These are phyloP conservation scores for Antedon mediterranea DNA, from an alignment of 53 echinoderm and acorn worm species.

Conservation along the genomic window DNA sequence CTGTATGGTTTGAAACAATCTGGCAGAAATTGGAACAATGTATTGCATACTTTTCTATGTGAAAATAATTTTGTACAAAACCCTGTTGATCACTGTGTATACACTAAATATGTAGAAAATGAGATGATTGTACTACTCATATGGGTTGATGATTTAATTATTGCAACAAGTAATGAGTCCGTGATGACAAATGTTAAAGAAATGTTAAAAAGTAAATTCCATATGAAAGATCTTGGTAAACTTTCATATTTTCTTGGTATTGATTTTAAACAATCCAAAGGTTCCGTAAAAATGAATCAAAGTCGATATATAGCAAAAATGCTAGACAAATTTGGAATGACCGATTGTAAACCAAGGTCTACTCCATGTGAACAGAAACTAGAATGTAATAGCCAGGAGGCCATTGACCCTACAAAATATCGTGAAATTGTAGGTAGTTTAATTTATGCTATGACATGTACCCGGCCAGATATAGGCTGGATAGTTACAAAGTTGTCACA, in stretches of 20 bases:
- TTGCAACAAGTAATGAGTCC: conserved; percentile 17
- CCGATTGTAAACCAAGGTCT: conserved; percentile 3
- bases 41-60: not conserved
- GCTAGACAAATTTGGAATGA: conserved; percentile 9
- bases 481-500: conserved; percentile 18
- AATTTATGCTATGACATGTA: conserved; percentile 12
- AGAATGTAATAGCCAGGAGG: not conserved
- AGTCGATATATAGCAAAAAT: not conserved
- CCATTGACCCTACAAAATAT: conserved; percentile 5
- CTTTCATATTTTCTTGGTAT: conserved; percentile 5
- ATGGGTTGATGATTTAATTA: conserved; percentile 34
- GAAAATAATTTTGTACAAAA: not conserved
- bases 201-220: too few relatives aligned
- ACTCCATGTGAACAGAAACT: conserved; percentile 1
- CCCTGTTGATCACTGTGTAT: too few relatives aligned
- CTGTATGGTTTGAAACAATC: not conserved
- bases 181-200: conserved; percentile 1
- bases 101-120: not conserved
- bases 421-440: conserved; percentile 16
- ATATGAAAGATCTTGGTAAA: not conserved
- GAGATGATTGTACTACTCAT: conserved; percentile 1
- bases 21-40: not conserved
- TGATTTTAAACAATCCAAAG: not conserved
- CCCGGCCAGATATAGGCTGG: conserved; percentile 16
- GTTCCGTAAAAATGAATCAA: conserved; percentile 3